Conservation (phyloP, 2,113 vertebrate genomes). For the Periophthalmodon schlosseri region DNA sequence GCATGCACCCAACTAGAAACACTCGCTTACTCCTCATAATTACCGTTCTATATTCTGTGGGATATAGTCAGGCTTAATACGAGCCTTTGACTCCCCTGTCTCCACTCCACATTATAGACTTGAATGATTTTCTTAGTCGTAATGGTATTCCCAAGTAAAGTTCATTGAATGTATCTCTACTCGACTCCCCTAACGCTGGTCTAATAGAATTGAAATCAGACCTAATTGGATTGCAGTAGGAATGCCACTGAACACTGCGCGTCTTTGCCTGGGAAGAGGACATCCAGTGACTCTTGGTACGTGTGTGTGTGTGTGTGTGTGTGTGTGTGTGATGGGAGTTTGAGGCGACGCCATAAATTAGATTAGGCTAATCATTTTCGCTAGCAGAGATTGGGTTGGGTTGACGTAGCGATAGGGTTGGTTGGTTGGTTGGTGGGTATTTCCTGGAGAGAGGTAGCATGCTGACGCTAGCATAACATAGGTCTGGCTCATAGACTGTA, state of each 20-base stretch:
- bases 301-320: slow-evolving; percentile 15
- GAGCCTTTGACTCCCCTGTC: slow-evolving; percentile 31
- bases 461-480: slow-evolving; percentile 58
- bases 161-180: slow-evolving; percentile 65
- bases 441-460: slow-evolving; percentile 35
- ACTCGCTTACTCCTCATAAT: neutral
- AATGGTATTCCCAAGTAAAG: slow-evolving; percentile 72
- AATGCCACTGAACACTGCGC: slow-evolving; percentile 66
- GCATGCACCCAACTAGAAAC: neutral
- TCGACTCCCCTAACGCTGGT: slow-evolving; percentile 57
- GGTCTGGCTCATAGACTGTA: too few species aligned
- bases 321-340: slow-evolving; percentile 34
- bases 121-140: slow-evolving; percentile 55
- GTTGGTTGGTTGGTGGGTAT: slow-evolving; percentile 7
- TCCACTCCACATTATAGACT: slow-evolving; percentile 51
- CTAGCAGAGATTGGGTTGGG: slow-evolving; percentile 29
- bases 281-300: slow-evolving; percentile 19
- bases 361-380: slow-evolving; percentile 62
- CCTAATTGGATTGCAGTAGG: slow-evolving; percentile 71
- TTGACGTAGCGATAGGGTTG: neutral
- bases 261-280: slow-evolving; percentile 55
- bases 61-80: slow-evolving; percentile 33
- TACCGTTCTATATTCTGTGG: slow-evolving; percentile 4
- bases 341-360: slow-evolving; percentile 49
- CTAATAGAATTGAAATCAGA: slow-evolving; percentile 74